Percentiles rank a stretch among this genome's conserved stretches.
Evolutionary conservation across 2,797 vertebrate species (phyloP).

Genomic region (Tinamus major): DNA sequence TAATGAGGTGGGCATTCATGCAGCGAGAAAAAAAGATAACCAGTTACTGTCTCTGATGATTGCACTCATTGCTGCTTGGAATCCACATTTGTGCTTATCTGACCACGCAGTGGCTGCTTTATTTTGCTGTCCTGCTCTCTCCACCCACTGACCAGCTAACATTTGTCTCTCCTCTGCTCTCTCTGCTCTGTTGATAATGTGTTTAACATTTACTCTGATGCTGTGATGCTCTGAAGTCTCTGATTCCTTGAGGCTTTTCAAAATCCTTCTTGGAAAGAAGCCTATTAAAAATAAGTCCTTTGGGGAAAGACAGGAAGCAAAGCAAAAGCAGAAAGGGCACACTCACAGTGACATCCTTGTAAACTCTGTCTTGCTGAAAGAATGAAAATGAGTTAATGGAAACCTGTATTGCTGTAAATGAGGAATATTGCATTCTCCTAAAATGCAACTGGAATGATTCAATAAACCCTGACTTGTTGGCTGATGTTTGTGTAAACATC

Average conservation of each 20-base stretch:
- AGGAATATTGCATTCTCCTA: not conserved
- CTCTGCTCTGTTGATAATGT: not conserved
- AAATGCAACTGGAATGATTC: not conserved
- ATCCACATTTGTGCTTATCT: not conserved
- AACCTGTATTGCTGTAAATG: not conserved
- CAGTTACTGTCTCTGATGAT: not conserved
- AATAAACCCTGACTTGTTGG: not conserved
- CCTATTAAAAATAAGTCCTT: not conserved
- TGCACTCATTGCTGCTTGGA: not conserved
- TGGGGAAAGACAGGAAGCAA: not conserved
- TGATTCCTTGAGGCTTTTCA: not conserved
- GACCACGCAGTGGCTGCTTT: fast-evolving
- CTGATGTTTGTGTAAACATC: not conserved
- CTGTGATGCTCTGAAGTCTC: not conserved
- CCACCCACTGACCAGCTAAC: not conserved
- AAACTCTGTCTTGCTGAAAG: not conserved
- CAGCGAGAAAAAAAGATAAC: constrained; percentile 11
- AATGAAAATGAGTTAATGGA: constrained; percentile 1
- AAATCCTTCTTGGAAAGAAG: constrained; percentile 9
- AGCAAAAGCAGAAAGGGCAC: not conserved
- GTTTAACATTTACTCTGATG: constrained; percentile 42
- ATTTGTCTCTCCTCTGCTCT: not conserved
- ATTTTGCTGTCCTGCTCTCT: not conserved
- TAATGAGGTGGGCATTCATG: not conserved
- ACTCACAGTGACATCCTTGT: not conserved